Evolutionary conservation across 2,888 invertebrate species (phyloP).

Genomic region (Chrysotoxum bicinctum): DNA sequence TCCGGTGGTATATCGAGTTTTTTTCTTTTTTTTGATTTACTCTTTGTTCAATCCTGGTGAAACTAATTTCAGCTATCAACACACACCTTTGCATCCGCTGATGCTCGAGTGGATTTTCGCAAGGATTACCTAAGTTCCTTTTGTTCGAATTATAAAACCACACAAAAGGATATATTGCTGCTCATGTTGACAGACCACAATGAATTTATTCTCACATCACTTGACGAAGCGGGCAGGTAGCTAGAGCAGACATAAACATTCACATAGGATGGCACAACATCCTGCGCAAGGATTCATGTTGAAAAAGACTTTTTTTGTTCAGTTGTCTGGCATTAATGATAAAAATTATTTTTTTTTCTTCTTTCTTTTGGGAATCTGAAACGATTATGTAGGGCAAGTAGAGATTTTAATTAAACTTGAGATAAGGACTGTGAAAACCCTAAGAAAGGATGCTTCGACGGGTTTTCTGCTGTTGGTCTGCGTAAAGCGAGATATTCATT

Average conservation of each 20-base stretch:
- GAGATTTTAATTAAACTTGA: not conserved
- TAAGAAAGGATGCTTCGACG: not conserved
- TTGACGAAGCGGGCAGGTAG: conserved; percentile 7
- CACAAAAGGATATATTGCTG: conserved; percentile 26
- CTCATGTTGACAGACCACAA: conserved; percentile 7
- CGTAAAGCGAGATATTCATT: too few species aligned
- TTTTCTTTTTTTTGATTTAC: not conserved
- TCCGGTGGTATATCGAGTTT: conserved; percentile 1
- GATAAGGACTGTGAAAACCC: not conserved
- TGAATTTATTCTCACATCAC: conserved; percentile 22
- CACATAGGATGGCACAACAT: not conserved
- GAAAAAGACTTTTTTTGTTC: not conserved
- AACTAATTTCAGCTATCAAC: conserved; percentile 24
- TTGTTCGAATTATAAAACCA: conserved; percentile 11
- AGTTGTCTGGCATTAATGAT: not conserved
- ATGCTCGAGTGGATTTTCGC: conserved; percentile 14
- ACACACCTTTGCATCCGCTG: conserved; percentile 16
- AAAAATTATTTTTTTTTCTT: not conserved
- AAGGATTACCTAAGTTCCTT: conserved; percentile 15
- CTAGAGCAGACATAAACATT: not conserved
- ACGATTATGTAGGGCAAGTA: not conserved
- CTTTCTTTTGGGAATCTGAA: not conserved
- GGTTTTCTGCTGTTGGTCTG: not conserved
- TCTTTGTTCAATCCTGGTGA: not conserved
- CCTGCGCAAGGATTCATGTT: not conserved